These are phyloP conservation scores for Pan troglodytes DNA, from an alignment of 2,113 vertebrate species.

Conservation along the genomic window NHGRI_mPanTro3-v2.1_pri NC_072412.2:33989001-33989500, in stretches of 20 bases:
- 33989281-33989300: background rate
- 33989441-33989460: background rate
- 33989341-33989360: slow-evolving; percentile 31
- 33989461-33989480: background rate
- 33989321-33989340: background rate
- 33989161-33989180: slow-evolving; percentile 55
- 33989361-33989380: background rate
- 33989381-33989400: background rate
- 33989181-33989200: slow-evolving; percentile 21
- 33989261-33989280: background rate
- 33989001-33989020: slow-evolving; percentile 11
- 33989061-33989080: slow-evolving; percentile 35
- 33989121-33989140: slow-evolving; percentile 4
- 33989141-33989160: slow-evolving; percentile 60
- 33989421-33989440: slow-evolving; percentile 1
- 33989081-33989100: slow-evolving; percentile 55
- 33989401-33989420: background rate
- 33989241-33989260: background rate
- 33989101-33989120: slow-evolving; percentile 46
- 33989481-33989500: background rate
- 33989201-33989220: background rate
- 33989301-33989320: background rate
- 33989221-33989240: background rate
- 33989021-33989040: slow-evolving; percentile 40
- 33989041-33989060: slow-evolving; percentile 54